These are phyloP conservation scores for Anabas testudineus DNA, from an alignment of 2,797 vertebrate species.

Conservation along the genomic window DNA sequence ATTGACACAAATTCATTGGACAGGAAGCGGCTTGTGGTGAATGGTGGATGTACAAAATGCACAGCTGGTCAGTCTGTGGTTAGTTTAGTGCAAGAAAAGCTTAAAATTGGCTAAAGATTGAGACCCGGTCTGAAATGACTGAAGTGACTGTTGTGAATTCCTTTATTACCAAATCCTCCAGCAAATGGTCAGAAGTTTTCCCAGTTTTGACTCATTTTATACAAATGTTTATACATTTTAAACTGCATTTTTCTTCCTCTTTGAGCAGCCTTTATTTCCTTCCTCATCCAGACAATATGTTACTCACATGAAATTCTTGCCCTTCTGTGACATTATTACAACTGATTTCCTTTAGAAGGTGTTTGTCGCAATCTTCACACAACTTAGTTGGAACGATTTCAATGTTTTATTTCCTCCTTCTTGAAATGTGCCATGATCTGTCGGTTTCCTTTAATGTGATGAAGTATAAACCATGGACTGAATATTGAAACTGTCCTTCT, in stretches of 20 bases:
- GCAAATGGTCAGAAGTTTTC: too few species aligned
- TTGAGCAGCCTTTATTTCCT: not conserved
- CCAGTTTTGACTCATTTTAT: not conserved
- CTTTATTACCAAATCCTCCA: too few species aligned
- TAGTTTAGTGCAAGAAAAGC: too few species aligned
- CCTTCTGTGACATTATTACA: not conserved
- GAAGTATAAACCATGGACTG: not conserved
- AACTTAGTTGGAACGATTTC: not conserved
- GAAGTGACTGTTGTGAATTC: too few species aligned
- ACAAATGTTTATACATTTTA: not conserved
- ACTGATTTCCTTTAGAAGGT: not conserved
- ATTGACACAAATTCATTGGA: too few species aligned
- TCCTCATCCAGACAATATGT: not conserved
- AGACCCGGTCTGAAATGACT: too few species aligned
- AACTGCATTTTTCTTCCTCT: not conserved
- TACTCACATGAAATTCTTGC: too few species aligned
- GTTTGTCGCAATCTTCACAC: not conserved
- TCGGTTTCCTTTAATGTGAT: not conserved
- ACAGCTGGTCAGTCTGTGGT: too few species aligned
- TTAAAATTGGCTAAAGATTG: too few species aligned
- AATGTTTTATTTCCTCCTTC: not conserved
- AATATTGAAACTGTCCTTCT: too few species aligned
- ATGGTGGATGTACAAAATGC: too few species aligned
- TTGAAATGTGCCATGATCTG: not conserved
- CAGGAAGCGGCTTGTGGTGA: too few species aligned